Evolutionary conservation across 2,113 vertebrate species (phyloP), one percentile per base, ranked within the genome.

Genomic region (Vulpes ferrilata): DNA sequence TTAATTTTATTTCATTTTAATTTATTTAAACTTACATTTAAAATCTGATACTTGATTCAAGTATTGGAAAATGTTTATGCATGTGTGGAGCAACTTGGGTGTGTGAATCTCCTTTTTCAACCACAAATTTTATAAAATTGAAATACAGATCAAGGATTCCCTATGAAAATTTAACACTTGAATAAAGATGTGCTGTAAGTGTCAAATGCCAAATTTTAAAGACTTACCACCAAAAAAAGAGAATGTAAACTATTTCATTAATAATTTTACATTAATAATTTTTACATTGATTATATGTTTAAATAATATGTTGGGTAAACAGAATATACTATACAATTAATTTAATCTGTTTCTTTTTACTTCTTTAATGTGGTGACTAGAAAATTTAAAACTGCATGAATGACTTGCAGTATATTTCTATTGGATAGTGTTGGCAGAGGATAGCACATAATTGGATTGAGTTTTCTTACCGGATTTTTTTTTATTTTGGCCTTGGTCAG

Each of bases 101-200:
- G 74, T 79, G 19, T 80, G 57, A 90, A 25, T 93, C 84, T 79
- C 57, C 30, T 74, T 95, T 87, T 73, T 74, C 48, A 86, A 81
- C 43, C 71, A 84, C 22, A 92, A 84, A 92, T 79, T 92, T 93
- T 89, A 53, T 87, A 69, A 86, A 95, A 93, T 86, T 6, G 19
- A 93, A 81, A 95, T 80, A 81, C 11, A 59, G 25, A 80, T 73
- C 17, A 85, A 71, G 23, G 15, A 93, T 73, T 80, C 65, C 23
- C 20, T 80, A 51, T 80, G 20, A 81, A 73, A 88, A 84, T 73
- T 7, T 84, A 92, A 78, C 35, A 65, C 17, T 78, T 32, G 6
- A 78, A 57, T 43, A 80, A 65, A 86, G 30, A 90, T 85, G 23
- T 73, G 15, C 73, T 65, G 3, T 88, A 57, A 65, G 4, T 53